Percentiles rank a stretch among this genome's conserved stretches.
phyloP scores from a whole-genome alignment of 2,113 vertebrate species.

The Pyxicephalus adspersus region DNA sequence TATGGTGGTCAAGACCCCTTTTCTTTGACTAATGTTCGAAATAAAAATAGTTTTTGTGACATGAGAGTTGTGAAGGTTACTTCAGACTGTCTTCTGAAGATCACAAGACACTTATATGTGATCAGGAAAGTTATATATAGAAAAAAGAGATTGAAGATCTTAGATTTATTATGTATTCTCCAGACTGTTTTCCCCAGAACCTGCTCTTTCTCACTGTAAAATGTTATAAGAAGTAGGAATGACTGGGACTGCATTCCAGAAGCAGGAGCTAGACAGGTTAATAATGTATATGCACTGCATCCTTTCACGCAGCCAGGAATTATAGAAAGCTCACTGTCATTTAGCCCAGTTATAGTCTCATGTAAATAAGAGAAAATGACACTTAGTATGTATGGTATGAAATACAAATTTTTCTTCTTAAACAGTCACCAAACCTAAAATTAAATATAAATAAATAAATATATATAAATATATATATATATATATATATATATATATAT shows the following conservation, averaged over 20 bases:
- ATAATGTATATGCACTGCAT: slow-evolving; percentile 4
- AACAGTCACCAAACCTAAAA: too few relatives aligned
- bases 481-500: too few relatives aligned
- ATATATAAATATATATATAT: too few relatives aligned
- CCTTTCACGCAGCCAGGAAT: slow-evolving; percentile 3
- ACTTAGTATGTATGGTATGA: background rate
- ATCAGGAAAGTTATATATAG: slow-evolving; percentile 25
- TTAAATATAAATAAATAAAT: too few relatives aligned
- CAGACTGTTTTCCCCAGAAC: background rate
- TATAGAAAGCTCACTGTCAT: background rate
- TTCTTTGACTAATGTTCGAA: background rate
- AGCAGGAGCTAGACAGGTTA: slow-evolving; percentile 3
- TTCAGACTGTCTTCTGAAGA: background rate
- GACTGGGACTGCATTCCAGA: background rate
- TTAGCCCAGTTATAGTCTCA: background rate
- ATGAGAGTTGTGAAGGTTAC: background rate
- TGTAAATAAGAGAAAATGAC: background rate
- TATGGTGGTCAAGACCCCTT: background rate
- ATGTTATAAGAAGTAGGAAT: slow-evolving; percentile 27
- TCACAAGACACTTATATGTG: background rate
- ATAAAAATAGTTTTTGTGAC: slow-evolving; percentile 16
- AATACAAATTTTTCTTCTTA: too few relatives aligned
- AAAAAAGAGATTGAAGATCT: background rate
- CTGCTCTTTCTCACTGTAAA: background rate
- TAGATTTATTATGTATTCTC: slow-evolving; percentile 9